These are phyloP conservation scores for Ascaphus truei DNA, from an alignment of 2,113 vertebrate genomes.

Conservation along the genomic window DNA sequence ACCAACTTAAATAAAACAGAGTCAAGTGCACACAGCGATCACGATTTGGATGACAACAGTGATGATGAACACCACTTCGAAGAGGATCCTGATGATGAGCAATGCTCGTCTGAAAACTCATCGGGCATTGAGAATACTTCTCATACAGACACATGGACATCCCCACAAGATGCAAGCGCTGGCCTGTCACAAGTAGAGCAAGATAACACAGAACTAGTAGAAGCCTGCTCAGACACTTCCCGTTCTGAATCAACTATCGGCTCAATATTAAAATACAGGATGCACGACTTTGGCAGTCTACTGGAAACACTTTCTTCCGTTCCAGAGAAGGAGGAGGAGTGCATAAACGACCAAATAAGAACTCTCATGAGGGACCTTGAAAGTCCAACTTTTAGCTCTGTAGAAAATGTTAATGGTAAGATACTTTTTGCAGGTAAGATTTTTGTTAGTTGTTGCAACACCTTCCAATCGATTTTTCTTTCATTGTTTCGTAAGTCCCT, in stretches of 20 bases:
- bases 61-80: conserved; percentile 48
- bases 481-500: too few species aligned
- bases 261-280: conserved; percentile 33
- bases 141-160: conserved; percentile 29
- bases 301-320: conserved; percentile 57
- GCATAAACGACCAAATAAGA: conserved; percentile 43
- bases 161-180: neutral
- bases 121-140: neutral
- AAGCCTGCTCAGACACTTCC: conserved; percentile 35
- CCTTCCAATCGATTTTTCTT: neutral
- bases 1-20: conserved; percentile 52
- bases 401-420: conserved; percentile 47
- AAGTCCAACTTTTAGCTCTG: conserved; percentile 39
- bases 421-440: conserved; percentile 57
- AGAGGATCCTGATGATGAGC: conserved; percentile 49
- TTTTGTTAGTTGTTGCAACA: neutral
- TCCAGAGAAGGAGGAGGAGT: conserved; percentile 62
- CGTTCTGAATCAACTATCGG: conserved; percentile 14
- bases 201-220: neutral
- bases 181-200: neutral
- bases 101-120: neutral
- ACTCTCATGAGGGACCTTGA: conserved; percentile 30
- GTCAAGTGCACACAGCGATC: conserved; percentile 42
- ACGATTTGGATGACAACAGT: conserved; percentile 38
- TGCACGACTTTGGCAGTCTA: conserved; percentile 35